phyloP scores from a whole-genome alignment of 2,888 invertebrate genomes.

The Apodemia duryi region DNA sequence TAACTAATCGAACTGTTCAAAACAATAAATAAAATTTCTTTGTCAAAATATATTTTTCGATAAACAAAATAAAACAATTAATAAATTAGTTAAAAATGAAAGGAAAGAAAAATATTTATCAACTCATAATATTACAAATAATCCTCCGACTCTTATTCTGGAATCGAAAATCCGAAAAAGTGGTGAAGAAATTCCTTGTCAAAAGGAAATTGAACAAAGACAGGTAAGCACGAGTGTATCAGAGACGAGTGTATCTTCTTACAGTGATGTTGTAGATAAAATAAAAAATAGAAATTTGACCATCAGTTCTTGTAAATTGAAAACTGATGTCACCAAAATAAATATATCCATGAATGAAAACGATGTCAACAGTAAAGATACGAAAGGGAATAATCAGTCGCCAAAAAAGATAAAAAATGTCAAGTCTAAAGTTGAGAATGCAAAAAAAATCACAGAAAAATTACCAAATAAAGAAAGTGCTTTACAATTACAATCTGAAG shows the following conservation, averaged over 20 bases:
- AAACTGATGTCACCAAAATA: background rate
- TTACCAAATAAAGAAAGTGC: background rate
- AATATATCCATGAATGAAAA: background rate
- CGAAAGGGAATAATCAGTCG: background rate
- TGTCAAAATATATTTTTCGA: background rate
- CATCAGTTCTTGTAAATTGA: background rate
- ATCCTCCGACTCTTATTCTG: background rate
- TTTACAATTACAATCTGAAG: background rate
- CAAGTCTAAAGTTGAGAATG: background rate
- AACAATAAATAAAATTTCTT: too few species aligned
- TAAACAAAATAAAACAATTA: conserved; percentile 7
- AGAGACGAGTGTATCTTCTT: background rate
- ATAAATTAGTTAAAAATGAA: background rate
- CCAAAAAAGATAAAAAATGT: background rate
- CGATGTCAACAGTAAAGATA: background rate
- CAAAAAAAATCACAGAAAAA: background rate
- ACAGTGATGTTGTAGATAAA: background rate
- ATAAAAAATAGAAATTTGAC: background rate
- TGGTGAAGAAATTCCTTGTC: background rate
- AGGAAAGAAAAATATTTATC: background rate
- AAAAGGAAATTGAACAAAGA: background rate
- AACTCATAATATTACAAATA: background rate
- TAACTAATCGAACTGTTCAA: too few species aligned
- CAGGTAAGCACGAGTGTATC: background rate
- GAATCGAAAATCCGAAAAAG: background rate